Conservation (phyloP, 2,797 vertebrate species). For the Hydrolagus colliei region DNA sequence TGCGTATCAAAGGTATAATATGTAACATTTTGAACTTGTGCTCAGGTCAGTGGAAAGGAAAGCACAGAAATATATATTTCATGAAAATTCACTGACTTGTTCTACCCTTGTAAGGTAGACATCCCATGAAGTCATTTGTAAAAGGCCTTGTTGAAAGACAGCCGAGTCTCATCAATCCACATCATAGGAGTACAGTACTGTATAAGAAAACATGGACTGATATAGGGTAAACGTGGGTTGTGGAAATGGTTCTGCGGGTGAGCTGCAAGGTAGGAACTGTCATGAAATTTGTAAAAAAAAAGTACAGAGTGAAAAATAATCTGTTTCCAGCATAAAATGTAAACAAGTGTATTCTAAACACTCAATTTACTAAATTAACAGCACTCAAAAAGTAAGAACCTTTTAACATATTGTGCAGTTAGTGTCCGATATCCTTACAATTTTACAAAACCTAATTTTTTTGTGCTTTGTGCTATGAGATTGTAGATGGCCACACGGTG, state of each 20-base stretch:
- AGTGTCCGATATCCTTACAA: too few relatives aligned
- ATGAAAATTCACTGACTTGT: not conserved
- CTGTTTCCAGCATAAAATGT: too few relatives aligned
- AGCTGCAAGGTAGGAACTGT: not conserved
- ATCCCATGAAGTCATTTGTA: not conserved
- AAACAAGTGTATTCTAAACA: too few relatives aligned
- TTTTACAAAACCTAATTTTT: too few relatives aligned
- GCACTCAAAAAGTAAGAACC: too few relatives aligned
- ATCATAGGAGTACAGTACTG: not conserved
- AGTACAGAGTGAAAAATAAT: not conserved
- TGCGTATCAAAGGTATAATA: too few relatives aligned
- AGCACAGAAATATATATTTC: not conserved
- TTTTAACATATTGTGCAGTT: too few relatives aligned
- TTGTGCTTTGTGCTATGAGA: too few relatives aligned
- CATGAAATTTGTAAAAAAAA: not conserved
- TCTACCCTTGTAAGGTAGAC: not conserved
- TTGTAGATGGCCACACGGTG: too few relatives aligned
- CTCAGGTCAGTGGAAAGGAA: not conserved
- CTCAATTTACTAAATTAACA: too few relatives aligned
- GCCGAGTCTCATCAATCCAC: not conserved
- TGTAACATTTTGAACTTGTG: not conserved
- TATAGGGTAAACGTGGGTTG: not conserved
- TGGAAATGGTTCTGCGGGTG: not conserved
- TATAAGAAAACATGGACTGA: not conserved
- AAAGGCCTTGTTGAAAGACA: not conserved